Percentiles rank a stretch among this genome's conserved stretches.
These are phyloP conservation scores for Dysdera silvatica DNA, from an alignment of 1,140 invertebrate species.

Conservation along the genomic window DNA sequence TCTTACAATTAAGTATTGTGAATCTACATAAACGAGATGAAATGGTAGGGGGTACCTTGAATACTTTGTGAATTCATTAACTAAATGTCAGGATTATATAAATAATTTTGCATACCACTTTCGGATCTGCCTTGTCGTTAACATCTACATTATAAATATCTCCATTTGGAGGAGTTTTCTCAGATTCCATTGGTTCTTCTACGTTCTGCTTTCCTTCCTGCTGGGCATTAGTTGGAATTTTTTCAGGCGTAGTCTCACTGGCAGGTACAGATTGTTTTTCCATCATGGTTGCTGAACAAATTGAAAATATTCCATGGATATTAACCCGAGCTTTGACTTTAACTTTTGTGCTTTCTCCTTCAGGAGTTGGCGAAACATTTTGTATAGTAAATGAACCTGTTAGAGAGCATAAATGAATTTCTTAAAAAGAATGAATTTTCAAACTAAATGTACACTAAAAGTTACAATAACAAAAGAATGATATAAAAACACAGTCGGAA, in stretches of 20 bases:
- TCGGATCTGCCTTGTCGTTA: too few relatives aligned
- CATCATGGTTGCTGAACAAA: constrained; percentile 72
- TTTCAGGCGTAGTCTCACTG: constrained; percentile 29
- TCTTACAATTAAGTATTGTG: too few relatives aligned
- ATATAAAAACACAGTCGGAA: too few relatives aligned
- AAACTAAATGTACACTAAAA: too few relatives aligned
- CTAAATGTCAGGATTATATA: too few relatives aligned
- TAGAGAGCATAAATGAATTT: too few relatives aligned
- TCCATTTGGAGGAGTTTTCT: constrained; percentile 17
- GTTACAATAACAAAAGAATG: too few relatives aligned
- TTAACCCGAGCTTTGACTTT: constrained; percentile 93
- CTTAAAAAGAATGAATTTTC: too few relatives aligned
- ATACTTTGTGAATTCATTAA: too few relatives aligned
- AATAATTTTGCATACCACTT: too few relatives aligned
- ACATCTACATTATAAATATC: constrained; percentile 9
- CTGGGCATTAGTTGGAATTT: neutral
- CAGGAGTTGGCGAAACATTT: constrained; percentile 72
- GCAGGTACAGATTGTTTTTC: constrained; percentile 56
- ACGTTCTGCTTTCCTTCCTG: constrained; percentile 2
- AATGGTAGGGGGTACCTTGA: too few relatives aligned
- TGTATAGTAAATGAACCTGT: constrained; percentile 71
- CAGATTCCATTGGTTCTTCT: constrained; percentile 23
- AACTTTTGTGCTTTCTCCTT: constrained; percentile 83
- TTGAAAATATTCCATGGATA: constrained; percentile 79
- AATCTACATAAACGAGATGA: too few relatives aligned